Conservation (phyloP, 2,113 vertebrate species). For the Hypanus sabinus region DNA sequence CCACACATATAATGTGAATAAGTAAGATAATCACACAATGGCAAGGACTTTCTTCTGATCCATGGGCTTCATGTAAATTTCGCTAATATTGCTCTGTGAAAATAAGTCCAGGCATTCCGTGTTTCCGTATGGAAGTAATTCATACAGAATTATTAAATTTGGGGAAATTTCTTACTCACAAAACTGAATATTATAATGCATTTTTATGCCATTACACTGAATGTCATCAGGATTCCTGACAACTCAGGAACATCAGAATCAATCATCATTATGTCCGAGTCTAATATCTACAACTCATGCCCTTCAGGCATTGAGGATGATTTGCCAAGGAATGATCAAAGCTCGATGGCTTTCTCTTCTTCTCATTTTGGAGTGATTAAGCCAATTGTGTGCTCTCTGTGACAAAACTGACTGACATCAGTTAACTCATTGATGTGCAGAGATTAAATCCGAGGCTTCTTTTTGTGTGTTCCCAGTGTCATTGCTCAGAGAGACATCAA, state of each 20-base stretch:
- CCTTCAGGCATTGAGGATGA: not conserved
- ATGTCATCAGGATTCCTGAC: not conserved
- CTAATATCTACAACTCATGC: not conserved
- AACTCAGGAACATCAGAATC: not conserved
- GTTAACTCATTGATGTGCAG: not conserved
- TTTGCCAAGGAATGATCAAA: not conserved
- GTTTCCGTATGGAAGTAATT: too few species aligned
- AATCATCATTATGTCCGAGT: not conserved
- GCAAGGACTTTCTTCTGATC: not conserved
- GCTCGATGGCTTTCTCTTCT: not conserved
- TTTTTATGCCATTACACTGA: not conserved
- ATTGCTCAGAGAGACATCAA: not conserved
- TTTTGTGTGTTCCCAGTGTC: not conserved
- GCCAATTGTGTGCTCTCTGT: not conserved
- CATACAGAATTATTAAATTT: not conserved
- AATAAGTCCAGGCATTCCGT: not conserved
- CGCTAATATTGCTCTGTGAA: not conserved
- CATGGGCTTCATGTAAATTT: not conserved
- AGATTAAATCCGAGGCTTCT: not conserved
- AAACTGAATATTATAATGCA: not conserved
- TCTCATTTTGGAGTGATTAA: not conserved
- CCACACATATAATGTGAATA: too few species aligned
- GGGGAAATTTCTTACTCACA: not conserved
- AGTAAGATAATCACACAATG: not conserved
- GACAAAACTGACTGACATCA: not conserved